Base-by-base conservation (phyloP, 1,140 invertebrate genomes). In the Spodoptera litura region DNA sequence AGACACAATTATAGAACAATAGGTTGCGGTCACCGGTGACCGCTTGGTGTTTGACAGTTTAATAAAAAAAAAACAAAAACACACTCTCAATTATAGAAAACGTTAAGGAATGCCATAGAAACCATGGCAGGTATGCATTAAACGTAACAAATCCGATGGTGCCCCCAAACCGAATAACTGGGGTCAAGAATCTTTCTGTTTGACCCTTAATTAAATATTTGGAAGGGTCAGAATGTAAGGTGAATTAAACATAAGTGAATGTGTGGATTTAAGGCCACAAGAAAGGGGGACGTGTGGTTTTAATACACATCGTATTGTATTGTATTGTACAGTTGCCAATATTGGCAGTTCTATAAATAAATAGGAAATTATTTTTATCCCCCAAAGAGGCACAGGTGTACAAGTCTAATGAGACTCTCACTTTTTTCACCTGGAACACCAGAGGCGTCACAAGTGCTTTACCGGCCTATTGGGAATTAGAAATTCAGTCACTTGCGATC, bases 161-260 rank as follows among this genome's bases (percentile, higher is more conserved):
- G 6, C 31, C 53, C 31, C 64, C 73, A 44, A 72, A 75, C 70
- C 64, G 83, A 81, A 83, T 78, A 78, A 81, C 80, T 68, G 62
- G 61, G 82, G 80, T 74, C 78, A 81, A 62, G 82, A 85, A 85
- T 88, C 84, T 85, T 84, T 83, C 79, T 78, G 70, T 56, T 70
- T 51, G 62, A 58, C 55, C 73, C 82, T 85, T 85, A 84, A 88
- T 85, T 88, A 88, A 88, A 88, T 86, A 88, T 86, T 83, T 85
- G 62, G 58, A 81, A 83, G 81, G 84, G 82, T 84, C 79, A 79
- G 76, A 79, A 81, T 80, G 80, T 77, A 27, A 73, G 71, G 82
- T 83, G 79, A 82, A 84, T 85, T 85, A 84, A 85, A 85, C 85
- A 84, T 79, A 75, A 81, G 80, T 81, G 56, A 73, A 78, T 76